Evolutionary conservation across 2,797 vertebrate species (phyloP).

Genomic region (Pampus argenteus): DNA sequence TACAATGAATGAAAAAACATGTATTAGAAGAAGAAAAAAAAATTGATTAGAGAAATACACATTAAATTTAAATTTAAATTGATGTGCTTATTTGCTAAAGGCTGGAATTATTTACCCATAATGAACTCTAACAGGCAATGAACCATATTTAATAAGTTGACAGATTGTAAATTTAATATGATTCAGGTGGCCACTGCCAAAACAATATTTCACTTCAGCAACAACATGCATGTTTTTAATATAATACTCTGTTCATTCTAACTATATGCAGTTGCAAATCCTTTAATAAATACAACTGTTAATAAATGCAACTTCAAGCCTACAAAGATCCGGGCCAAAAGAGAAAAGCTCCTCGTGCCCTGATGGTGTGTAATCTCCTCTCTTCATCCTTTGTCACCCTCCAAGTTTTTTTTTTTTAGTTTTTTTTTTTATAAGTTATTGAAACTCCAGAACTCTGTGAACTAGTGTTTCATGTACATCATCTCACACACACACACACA

Average conservation of each 20-base stretch:
- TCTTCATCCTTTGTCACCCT: conserved; percentile 65
- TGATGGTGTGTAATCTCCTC: conserved; percentile 53
- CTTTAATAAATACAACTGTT: conserved; percentile 34
- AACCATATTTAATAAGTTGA: conserved; percentile 21
- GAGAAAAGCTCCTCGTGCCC: conserved; percentile 42
- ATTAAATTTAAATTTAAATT: conserved; percentile 12
- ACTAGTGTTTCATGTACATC: conserved; percentile 62
- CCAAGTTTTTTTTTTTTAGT: conserved; percentile 71
- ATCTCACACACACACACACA: conserved; percentile 40
- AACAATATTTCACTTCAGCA: conserved; percentile 10
- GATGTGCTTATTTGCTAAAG: conserved; percentile 7
- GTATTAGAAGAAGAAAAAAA: conserved; percentile 4
- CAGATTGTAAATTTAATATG: conserved; percentile 8
- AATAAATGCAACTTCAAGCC: conserved; percentile 31
- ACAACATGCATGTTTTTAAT: conserved; percentile 11
- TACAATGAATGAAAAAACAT: conserved; percentile 11
- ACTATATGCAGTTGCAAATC: conserved; percentile 5
- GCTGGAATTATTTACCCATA: conserved; percentile 15
- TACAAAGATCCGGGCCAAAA: conserved; percentile 39
- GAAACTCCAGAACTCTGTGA: conserved; percentile 76
- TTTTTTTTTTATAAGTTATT: conserved; percentile 78
- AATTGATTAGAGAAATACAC: conserved; percentile 13
- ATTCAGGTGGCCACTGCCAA: conserved; percentile 7
- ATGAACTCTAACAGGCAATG: conserved; percentile 34
- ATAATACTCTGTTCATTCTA: neutral